Conservation (phyloP, 1,140 invertebrate species). For the Cotesia typhae region DNA sequence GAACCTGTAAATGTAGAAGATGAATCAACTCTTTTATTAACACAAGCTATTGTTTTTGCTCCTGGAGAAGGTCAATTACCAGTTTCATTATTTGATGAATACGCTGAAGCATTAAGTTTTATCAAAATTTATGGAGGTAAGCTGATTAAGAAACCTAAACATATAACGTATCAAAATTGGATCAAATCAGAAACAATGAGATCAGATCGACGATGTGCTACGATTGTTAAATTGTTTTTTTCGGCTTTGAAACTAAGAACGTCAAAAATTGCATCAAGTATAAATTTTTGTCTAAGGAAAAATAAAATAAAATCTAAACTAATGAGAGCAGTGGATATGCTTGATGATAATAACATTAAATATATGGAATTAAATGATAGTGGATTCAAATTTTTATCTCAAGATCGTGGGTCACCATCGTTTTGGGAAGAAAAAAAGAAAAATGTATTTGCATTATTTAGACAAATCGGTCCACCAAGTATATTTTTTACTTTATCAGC, state of each 20-base stretch:
- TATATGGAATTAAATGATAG: neutral
- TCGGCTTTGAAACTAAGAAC: neutral
- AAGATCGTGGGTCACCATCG: constrained; percentile 6
- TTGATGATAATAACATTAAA: neutral
- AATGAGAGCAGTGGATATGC: neutral
- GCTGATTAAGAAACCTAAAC: constrained; percentile 6
- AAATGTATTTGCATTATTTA: neutral
- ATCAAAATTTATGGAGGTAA: constrained; percentile 12
- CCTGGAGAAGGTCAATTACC: neutral
- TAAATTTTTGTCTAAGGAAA: constrained; percentile 7
- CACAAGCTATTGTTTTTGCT: neutral
- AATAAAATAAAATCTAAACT: neutral
- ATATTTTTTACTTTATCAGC: constrained; percentile 13
- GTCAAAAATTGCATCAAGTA: neutral
- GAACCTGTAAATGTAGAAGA: too few relatives aligned
- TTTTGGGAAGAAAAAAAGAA: constrained; percentile 9
- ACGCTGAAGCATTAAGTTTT: constrained; percentile 6
- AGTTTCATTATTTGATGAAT: constrained; percentile 2
- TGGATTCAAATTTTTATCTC: constrained; percentile 11
- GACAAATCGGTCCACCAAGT: neutral
- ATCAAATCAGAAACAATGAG: constrained; percentile 1
- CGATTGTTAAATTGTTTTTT: constrained; percentile 2
- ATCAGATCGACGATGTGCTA: constrained; percentile 4
- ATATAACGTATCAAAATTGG: constrained; percentile 17
- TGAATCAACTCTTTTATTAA: too few relatives aligned